Evolutionary conservation across 2,113 vertebrate genomes (phyloP), one percentile per base, ranked within the genome.

Genomic region (Chaenogobius annularis): DNA sequence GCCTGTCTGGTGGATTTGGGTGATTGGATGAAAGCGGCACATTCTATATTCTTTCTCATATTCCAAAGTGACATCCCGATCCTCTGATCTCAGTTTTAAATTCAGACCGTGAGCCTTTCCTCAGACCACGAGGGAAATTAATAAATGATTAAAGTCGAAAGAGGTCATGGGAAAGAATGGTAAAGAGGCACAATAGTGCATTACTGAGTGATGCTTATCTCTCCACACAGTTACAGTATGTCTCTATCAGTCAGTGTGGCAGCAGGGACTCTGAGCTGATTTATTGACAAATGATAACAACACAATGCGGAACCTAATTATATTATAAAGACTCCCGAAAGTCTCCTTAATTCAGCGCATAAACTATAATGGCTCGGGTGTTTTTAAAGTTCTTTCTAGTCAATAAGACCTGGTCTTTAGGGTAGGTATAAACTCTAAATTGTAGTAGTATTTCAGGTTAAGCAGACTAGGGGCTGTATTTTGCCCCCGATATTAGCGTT

Each of bases 71-170:
- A 82, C 87, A 85, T 73, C 75, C 77, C 66, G 62, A 75, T 83
- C 64, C 86, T 89, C 88, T 91, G 87, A 90, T 92, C 83, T 83
- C 85, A 81, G 79, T 90, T 92, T 63, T 85, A 88, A 81, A 91
- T 92, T 90, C 91, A 75, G 80, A 79, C 84, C 83, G 82, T 83
- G 88, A 81, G 83, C 78, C 79, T 83, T 83, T 62, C 68, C 77
- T 77, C 69, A 79, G 82, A 88, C 90, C 90, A 89, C 89, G 77
- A 76, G 89, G 90, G 89, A 88, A 88, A 92, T 92, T 85, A 90
- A 92, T 91, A 92, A 91, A 91, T 90, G 87, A 92, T 91, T 92
- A 90, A 91, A 89, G 85, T 85, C 79, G 82, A 79, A 75, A 40
- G 74, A 82, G 87, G 88, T 87, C 77, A 65, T 79, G 84, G 91